phyloP scores from a whole-genome alignment of 2,113 vertebrate genomes.

The Penelope pileata region DNA sequence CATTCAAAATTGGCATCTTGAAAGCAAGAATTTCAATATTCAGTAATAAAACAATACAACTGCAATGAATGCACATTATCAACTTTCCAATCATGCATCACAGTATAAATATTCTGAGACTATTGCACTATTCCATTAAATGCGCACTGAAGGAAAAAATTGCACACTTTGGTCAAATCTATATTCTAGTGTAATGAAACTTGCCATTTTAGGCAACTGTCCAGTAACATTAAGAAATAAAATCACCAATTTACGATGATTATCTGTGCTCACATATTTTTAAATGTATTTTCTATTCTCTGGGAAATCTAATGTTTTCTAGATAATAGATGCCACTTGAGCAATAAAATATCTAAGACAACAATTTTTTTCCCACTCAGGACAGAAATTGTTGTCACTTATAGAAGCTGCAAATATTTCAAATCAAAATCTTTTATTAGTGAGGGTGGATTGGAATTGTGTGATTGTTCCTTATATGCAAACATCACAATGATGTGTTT shows the following conservation, averaged over 20 bases:
- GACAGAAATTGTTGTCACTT: neutral
- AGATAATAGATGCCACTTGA: neutral
- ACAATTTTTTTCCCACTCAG: neutral
- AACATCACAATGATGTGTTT: neutral
- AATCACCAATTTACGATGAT: neutral
- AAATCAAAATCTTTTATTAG: neutral
- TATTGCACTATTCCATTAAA: constrained; percentile 1
- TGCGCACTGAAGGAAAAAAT: neutral
- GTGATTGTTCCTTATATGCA: neutral
- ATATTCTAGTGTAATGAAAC: neutral
- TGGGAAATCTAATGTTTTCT: neutral
- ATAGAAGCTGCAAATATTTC: neutral
- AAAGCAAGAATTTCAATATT: neutral
- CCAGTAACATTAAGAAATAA: constrained; percentile 1
- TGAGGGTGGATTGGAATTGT: neutral
- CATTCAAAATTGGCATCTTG: neutral
- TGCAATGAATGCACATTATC: neutral
- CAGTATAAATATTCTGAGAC: neutral
- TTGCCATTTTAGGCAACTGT: neutral
- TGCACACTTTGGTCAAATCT: neutral
- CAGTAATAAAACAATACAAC: neutral
- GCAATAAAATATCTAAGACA: neutral
- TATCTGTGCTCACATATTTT: neutral
- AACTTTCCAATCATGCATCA: neutral
- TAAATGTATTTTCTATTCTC: neutral